A percentile compares a stretch with the other conserved stretches of the same genome.
Conservation (phyloP, 2,888 invertebrate species). For the Anticlea derivata region DNA sequence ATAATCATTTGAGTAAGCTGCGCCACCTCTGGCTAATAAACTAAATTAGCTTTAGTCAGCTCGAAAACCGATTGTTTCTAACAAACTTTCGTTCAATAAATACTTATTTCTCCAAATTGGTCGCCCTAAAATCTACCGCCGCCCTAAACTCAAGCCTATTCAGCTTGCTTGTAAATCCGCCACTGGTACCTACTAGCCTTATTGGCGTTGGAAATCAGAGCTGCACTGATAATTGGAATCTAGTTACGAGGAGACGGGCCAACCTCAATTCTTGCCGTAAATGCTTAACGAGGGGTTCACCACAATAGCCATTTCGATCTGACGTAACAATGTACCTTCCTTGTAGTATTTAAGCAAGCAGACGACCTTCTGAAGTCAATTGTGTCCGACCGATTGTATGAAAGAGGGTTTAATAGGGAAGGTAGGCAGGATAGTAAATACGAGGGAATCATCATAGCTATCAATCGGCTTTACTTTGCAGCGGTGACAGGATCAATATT, state of each 20-base stretch:
- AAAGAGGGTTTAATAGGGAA: neutral
- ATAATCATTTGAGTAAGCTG: no score
- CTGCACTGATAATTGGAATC: constrained; percentile 30
- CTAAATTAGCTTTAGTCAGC: no score
- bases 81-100: no score
- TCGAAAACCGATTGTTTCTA: no score
- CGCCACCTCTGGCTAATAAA: no score
- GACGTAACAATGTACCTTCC: constrained; percentile 8
- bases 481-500: neutral
- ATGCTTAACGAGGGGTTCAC: constrained; percentile 13
- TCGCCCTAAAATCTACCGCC: no score
- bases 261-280: constrained; percentile 16
- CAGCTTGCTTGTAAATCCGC: no score
- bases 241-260: constrained; percentile 7
- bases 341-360: neutral
- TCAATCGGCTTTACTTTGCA: neutral
- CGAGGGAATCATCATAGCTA: neutral
- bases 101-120: no score
- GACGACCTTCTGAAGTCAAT: constrained; percentile 6
- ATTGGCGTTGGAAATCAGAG: constrained; percentile 1
- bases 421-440: neutral
- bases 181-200: no score
- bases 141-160: no score
- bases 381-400: neutral
- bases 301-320: constrained; percentile 19